These are phyloP conservation scores for Hippocampus comes DNA, from an alignment of 2,113 vertebrate species.

Conservation along the genomic window DNA sequence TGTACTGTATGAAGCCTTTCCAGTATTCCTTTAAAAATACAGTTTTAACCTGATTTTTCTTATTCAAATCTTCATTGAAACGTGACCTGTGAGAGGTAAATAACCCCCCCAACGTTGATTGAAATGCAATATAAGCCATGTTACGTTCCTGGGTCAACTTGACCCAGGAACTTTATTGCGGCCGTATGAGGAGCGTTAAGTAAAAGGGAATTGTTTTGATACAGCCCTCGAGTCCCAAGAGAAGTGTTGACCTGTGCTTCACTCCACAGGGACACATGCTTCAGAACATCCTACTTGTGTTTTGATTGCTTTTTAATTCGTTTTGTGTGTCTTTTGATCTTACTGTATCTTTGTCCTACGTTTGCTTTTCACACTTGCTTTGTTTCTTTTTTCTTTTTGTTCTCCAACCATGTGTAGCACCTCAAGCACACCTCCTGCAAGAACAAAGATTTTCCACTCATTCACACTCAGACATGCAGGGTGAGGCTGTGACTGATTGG, in stretches of 20 bases:
- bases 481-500: conserved; percentile 42
- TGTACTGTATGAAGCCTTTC: no score
- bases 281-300: conserved; percentile 49
- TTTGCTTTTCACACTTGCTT: conserved; percentile 63
- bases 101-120: no score
- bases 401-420: conserved; percentile 63
- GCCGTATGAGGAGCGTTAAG: no score
- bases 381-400: conserved; percentile 18
- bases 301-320: conserved; percentile 41
- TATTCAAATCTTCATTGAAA: no score
- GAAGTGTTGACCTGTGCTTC: conserved; percentile 13
- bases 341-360: conserved; percentile 23
- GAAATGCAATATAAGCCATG: no score
- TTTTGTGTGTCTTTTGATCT: conserved; percentile 25
- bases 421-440: conserved; percentile 44
- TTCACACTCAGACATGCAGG: conserved; percentile 39
- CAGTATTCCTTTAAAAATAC: no score
- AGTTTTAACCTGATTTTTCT: no score
- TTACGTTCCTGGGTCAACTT: no score
- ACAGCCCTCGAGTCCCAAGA: background rate
- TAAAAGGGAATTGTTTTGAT: background rate
- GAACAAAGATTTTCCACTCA: conserved; percentile 26
- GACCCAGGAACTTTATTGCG: no score
- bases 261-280: conserved; percentile 65
- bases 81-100: no score